phyloP scores from a whole-genome alignment of 2,113 vertebrate species.

The Brachyhypopomus occidentalis region DNA sequence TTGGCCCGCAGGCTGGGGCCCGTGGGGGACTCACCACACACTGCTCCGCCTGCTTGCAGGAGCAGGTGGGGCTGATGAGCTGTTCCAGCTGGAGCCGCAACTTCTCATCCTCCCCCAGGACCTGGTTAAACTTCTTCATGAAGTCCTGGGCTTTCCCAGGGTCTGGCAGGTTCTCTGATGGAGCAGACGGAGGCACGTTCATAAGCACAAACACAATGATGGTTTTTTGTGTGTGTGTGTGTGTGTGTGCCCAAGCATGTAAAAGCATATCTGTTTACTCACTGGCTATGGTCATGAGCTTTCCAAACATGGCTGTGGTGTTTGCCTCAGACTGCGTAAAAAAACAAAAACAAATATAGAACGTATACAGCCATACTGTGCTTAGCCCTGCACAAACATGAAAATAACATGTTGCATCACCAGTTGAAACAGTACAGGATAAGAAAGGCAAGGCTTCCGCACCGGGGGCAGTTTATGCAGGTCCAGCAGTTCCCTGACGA shows the following conservation, averaged over 20 bases:
- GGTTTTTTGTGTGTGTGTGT: too few species aligned
- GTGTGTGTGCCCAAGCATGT: too few species aligned
- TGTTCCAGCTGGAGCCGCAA: conserved; percentile 89
- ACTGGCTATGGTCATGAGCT: conserved; percentile 98
- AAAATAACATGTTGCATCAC: not conserved
- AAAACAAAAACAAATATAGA: conserved; percentile 18
- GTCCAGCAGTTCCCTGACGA: conserved; percentile 93
- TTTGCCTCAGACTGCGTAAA: conserved; percentile 89
- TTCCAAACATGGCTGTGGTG: conserved; percentile 93
- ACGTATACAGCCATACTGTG: not conserved
- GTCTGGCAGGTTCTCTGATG: conserved; percentile 93
- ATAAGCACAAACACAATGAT: too few species aligned
- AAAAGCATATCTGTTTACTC: conserved; percentile 65
- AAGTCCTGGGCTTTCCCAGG: conserved; percentile 99
- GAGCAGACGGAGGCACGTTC: not conserved
- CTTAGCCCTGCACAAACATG: not conserved
- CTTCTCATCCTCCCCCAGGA: conserved; percentile 96
- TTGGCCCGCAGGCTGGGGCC: not conserved
- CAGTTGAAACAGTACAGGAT: not conserved
- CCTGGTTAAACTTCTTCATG: conserved; percentile 99
- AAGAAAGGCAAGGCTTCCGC: conserved; percentile 48
- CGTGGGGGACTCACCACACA: conserved; percentile 88
- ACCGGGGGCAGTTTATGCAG: conserved; percentile 95
- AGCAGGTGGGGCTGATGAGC: conserved; percentile 95
- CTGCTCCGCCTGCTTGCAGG: conserved; percentile 96